Base-by-base conservation (phyloP, 2,797 vertebrate genomes). In the Enteromius anoplus region DNA sequence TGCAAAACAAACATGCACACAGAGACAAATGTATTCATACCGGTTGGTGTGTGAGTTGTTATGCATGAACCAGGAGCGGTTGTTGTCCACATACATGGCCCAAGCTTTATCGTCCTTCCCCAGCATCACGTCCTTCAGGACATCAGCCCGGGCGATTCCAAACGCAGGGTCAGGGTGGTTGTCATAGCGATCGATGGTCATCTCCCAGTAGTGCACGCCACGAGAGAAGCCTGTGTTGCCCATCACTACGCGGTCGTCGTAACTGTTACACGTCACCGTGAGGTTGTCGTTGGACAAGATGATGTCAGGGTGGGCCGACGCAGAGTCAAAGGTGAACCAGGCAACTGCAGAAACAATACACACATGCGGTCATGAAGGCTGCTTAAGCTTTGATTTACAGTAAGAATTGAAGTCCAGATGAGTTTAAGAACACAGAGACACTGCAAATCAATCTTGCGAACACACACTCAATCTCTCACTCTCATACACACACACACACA, bases 61-160 rank as follows among this genome's bases (percentile, higher is more conserved):
- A 95, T 99, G 97, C 97, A 99, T 99, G 95, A 99, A 99, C 98
- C 98, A 99, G 92, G 97, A 98, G 83, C 97, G 94, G 94, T 98
- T 98, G 90, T 98, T 99, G 94, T 99, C 98, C 93, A 99, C 98
- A 8, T 99, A 99, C 98, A 99, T 98, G 86, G 97, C 97, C 98
- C 97, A 99, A 14, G 98, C 98, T 90, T 98, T 99, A 91, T 99
- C 97, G 7, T 99, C 98, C 92, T 99, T 99, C 82, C 98, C 98
- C 91, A 99, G 93, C 98, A 99, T 98, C 92, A 96, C 96, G 1
- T 99, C 98, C 90, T 99, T 99, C 88, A 98, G 92, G 69, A 98
- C 97, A n/a, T 99, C 97, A 0, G 89, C 90, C 34, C 96, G 96
- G 0, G 97, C 97, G 87, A 99, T 91, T 0, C 98, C 98, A 2